These are phyloP conservation scores for Lepus timidus DNA, from an alignment of 2,113 vertebrate genomes.

Conservation along the genomic window DNA sequence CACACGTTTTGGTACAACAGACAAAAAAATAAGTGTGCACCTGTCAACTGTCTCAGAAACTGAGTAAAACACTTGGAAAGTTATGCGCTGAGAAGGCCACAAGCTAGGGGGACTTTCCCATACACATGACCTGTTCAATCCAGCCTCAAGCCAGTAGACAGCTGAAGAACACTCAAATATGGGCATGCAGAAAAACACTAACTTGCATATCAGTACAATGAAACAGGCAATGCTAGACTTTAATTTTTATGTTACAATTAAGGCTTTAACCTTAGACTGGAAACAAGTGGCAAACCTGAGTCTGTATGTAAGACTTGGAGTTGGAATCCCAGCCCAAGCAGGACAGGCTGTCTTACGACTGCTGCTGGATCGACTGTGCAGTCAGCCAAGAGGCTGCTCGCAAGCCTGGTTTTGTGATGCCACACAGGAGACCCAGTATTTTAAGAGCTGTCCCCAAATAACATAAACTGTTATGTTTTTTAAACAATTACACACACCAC, in stretches of 20 bases:
- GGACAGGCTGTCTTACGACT: not conserved
- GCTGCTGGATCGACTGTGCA: not conserved
- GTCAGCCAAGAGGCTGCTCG: no score
- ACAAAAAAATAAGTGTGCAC: not conserved
- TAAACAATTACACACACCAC: not conserved
- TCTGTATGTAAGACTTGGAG: not conserved
- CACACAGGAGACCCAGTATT: not conserved
- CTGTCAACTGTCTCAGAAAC: not conserved
- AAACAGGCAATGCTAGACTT: not conserved
- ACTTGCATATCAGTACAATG: not conserved
- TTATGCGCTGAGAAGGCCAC: not conserved
- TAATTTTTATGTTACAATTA: not conserved
- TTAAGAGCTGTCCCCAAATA: not conserved
- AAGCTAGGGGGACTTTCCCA: not conserved
- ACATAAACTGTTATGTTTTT: conserved; percentile 15
- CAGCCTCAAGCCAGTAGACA: not conserved
- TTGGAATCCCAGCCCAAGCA: not conserved
- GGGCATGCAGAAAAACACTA: not conserved
- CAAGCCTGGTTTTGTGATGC: not conserved
- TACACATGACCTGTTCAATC: not conserved
- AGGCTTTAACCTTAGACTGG: not conserved
- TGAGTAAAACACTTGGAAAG: not conserved
- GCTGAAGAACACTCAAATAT: not conserved
- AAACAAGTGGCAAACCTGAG: not conserved
- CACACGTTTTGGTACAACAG: not conserved